Evolutionary conservation across 2,888 invertebrate genomes (phyloP), one percentile per base, ranked within the genome.

Genomic region (Eretmocerus hayati): DNA sequence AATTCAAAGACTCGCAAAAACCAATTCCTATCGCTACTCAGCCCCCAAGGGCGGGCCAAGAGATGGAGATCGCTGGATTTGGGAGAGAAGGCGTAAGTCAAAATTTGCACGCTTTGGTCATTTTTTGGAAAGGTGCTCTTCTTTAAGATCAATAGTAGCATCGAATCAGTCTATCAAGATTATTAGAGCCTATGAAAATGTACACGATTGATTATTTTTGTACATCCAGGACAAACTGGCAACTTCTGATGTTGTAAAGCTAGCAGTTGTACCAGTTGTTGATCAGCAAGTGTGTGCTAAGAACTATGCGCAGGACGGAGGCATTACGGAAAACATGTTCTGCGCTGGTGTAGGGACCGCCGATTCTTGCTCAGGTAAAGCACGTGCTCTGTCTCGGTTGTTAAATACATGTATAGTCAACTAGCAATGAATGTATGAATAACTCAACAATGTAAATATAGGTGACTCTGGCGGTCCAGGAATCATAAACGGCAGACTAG

Each of bases 401-500:
- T n/a, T n/a, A n/a, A n/a, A n/a, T n/a, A n/a, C n/a, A n/a, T n/a
- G n/a, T n/a, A n/a, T n/a, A n/a, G n/a, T n/a, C n/a, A n/a, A n/a
- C n/a, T n/a, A n/a, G n/a, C n/a, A n/a, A n/a, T n/a, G n/a, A n/a
- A n/a, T n/a, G n/a, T n/a, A n/a, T n/a, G n/a, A n/a, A n/a, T n/a
- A n/a, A n/a, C n/a, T n/a, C n/a, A n/a, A n/a, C n/a, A n/a, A n/a
- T n/a, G n/a, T n/a, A n/a, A n/a, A n/a, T n/a, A n/a, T n/a, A n/a
- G 56, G 56, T 11, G 56, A 54, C 40, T 56, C 56, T n/a, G 54
- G 54, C 15, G 48, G 54, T 2, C 56, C 56, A 3, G 52, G 33
- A 5, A 46, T 49, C 19, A n/a, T 33, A 4, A 38, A 50, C 32
- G 50, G 46, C n/a, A 44, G 45, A 52, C 19, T 56, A 21, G 50